These are phyloP conservation scores for Rhagoletis pomonella DNA, from an alignment of 1,140 invertebrate species.

Conservation along the genomic window DNA sequence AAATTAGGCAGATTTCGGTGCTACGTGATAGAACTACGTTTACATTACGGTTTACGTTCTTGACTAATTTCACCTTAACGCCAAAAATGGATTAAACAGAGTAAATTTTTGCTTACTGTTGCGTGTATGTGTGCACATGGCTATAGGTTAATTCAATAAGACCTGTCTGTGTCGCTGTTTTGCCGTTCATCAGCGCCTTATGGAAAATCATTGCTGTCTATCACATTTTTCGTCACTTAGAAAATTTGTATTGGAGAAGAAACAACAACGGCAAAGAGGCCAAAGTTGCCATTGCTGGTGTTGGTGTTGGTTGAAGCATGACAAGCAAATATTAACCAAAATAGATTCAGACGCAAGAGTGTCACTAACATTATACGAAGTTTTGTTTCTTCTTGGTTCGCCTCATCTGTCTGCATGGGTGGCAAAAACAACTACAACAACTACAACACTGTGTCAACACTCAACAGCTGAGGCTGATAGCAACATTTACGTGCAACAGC, in stretches of 20 bases:
- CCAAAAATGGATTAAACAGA: too few species aligned
- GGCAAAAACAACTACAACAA: not conserved
- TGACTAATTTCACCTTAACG: too few species aligned
- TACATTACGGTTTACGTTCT: too few species aligned
- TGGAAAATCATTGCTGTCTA: not conserved
- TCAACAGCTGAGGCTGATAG: conserved; percentile 5
- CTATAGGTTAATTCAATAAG: too few species aligned
- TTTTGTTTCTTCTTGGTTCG: not conserved
- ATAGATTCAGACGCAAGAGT: not conserved
- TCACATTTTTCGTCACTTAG: not conserved
- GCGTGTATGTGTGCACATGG: too few species aligned
- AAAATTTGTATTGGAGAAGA: not conserved
- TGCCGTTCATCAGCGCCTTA: too few species aligned
- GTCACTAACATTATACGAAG: not conserved
- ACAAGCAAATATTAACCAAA: not conserved
- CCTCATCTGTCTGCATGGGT: not conserved
- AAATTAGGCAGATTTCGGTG: too few species aligned
- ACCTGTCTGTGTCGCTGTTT: too few species aligned
- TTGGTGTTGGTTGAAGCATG: not conserved
- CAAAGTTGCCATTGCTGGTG: not conserved
- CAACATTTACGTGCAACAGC: conserved; percentile 22
- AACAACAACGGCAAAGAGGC: not conserved
- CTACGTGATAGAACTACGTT: too few species aligned
- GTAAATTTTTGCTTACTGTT: too few species aligned
- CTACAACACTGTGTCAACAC: not conserved